Base-by-base conservation (phyloP, 2,888 invertebrate genomes). In the Campoplex nolae region DNA sequence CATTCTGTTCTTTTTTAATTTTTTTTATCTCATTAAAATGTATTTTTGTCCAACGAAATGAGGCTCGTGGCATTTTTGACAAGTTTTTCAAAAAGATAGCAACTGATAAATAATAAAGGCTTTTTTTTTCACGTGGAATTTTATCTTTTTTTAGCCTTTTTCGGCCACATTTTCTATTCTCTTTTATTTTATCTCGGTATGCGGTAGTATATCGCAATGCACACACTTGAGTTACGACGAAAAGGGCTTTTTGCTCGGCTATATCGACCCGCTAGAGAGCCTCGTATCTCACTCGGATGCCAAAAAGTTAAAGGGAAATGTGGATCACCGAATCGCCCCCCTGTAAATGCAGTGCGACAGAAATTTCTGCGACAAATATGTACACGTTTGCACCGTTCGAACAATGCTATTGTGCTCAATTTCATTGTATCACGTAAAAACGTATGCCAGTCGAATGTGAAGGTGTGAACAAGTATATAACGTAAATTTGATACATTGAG, bases 211-310 rank as follows among this genome's bases (percentile, higher is more conserved):
- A 16, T 45, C 56, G 18, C 56, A 58, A 45, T 11, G 18, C 42
- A 77, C 35, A 62, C 48, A 58, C 56, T 58, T 23, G 48, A 23
- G 74, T 48, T 79, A 79, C 70, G 62, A 54, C 51, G 54, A 54
- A 35, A 62, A 23, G 70, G 78, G 3, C 38, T 3, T 18, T 78
- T 65, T 32, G 48, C 38, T 51, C 58, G 71, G 79, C 67, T 85
- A 87, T 87, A 87, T 87, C 87, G 87, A 87, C 79, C 87, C 85
- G 83, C 73, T 67, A 23, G 79, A 87, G 73, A 76, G 76, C 67
- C 75, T 65, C 79, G 71, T 80, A 79, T 76, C 83, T 85, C 76
- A 76, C 70, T 74, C 58, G 58, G 58, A 76, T 79, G 82, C 67
- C 76, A 71, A 83, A 79, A 85, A 87, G 65, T 75, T 74, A 76